Evolutionary conservation across 2,888 invertebrate species (phyloP).

Genomic region (Parapristionchus giblindavisi): DNA sequence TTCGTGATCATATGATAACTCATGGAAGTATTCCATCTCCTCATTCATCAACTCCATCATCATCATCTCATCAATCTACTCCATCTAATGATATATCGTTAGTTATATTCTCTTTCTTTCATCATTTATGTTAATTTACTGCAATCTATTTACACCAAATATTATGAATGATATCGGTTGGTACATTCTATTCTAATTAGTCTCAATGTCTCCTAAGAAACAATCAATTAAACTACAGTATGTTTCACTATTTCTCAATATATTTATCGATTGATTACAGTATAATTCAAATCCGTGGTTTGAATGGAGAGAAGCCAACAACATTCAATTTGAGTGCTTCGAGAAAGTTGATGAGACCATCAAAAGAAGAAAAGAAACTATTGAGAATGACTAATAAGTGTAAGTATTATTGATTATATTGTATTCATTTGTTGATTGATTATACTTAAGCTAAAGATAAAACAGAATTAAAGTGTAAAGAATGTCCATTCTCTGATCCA

Average conservation of each 20-base stretch:
- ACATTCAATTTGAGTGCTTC: constrained; percentile 21
- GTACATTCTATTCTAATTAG: neutral
- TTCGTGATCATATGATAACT: neutral
- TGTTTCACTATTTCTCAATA: too few species aligned
- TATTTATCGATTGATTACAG: neutral
- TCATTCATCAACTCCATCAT: neutral
- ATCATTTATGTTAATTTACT: too few species aligned
- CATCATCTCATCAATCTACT: neutral
- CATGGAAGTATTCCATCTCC: neutral
- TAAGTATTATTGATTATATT: neutral
- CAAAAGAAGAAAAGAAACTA: constrained; percentile 16
- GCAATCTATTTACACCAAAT: too few species aligned
- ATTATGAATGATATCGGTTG: too few species aligned
- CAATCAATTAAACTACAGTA: neutral
- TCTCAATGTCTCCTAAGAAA: neutral
- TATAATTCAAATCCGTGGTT: neutral
- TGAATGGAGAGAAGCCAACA: neutral
- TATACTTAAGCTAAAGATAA: neutral
- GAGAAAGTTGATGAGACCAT: constrained; percentile 18
- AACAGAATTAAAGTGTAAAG: constrained; percentile 3
- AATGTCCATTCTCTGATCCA: constrained; percentile 35
- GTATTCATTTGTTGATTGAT: neutral
- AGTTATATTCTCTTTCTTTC: neutral
- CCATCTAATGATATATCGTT: too few species aligned
- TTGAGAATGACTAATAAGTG: constrained; percentile 5